phyloP scores from a whole-genome alignment of 2,113 vertebrate species.

The Felis catus region DNA sequence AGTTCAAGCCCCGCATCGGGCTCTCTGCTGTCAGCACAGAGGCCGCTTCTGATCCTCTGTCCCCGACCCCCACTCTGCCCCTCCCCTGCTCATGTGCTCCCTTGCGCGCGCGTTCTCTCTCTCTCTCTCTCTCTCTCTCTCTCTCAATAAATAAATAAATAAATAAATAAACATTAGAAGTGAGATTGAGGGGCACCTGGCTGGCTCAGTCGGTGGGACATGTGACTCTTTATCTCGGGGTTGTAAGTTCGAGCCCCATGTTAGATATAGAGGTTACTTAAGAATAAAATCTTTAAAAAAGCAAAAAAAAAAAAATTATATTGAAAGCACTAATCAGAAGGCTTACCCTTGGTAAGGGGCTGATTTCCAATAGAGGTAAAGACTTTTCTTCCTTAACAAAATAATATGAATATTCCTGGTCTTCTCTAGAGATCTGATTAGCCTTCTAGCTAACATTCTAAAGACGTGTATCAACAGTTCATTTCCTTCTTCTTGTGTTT shows the following conservation, averaged over 20 bases:
- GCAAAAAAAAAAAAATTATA: neutral
- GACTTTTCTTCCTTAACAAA: neutral
- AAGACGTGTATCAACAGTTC: neutral
- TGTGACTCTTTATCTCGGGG: neutral
- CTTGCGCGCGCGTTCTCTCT: fast-evolving
- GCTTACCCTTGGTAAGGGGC: neutral
- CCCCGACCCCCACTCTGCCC: too few species aligned
- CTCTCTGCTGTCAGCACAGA: too few species aligned
- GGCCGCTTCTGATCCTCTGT: too few species aligned
- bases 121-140: too few species aligned
- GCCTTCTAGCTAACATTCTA: neutral
- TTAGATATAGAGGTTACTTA: neutral
- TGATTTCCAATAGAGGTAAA: neutral
- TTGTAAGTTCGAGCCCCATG: neutral
- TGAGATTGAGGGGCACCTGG: neutral
- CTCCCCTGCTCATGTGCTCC: too few species aligned
- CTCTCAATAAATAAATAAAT: too few species aligned
- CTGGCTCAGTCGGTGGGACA: neutral
- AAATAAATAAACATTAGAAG: neutral
- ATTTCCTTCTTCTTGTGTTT: constrained; percentile 59
- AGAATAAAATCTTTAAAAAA: neutral
- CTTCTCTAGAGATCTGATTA: neutral
- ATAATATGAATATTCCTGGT: neutral
- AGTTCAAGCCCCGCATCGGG: too few species aligned
- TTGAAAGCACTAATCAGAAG: neutral